Evolutionary conservation across 2,113 vertebrate genomes (phyloP).

Genomic region (Plectropomus leopardus): DNA sequence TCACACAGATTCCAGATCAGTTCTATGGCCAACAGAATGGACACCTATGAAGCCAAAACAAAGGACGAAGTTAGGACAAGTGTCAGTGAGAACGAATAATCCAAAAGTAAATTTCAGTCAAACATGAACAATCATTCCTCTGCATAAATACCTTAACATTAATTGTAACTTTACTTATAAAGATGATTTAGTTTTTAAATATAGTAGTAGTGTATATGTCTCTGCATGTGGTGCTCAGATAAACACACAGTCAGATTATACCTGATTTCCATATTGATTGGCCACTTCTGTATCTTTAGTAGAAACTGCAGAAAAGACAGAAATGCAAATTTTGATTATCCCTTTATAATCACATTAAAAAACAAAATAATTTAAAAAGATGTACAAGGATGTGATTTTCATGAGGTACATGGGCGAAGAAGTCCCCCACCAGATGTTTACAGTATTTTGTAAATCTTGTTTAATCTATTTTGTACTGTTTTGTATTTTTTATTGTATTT

Average conservation of each 20-base stretch:
- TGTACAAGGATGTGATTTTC: too few species aligned
- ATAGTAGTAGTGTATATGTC: neutral
- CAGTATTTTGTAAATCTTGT: too few species aligned
- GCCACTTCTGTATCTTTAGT: conserved; percentile 82
- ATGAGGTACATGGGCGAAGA: too few species aligned
- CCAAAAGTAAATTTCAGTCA: neutral
- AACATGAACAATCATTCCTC: neutral
- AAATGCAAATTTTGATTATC: neutral
- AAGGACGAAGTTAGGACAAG: neutral
- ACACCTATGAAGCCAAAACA: conserved; percentile 84
- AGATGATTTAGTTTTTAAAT: neutral
- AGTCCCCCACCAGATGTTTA: too few species aligned
- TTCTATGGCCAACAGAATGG: conserved; percentile 94
- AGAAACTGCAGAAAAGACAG: conserved; percentile 84
- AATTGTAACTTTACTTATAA: neutral
- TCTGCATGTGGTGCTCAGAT: neutral
- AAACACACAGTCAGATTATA: conserved; percentile 55
- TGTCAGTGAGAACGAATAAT: neutral
- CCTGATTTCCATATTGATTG: conserved; percentile 91
- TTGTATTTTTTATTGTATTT: too few species aligned
- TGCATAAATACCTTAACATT: neutral
- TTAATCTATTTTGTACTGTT: too few species aligned
- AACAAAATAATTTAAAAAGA: too few species aligned
- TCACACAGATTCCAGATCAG: conserved; percentile 99
- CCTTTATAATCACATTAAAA: neutral